Percentiles rank a stretch among this genome's conserved stretches.
Evolutionary conservation across 2,797 vertebrate species (phyloP).

Genomic region (Rhincodon typus): DNA sequence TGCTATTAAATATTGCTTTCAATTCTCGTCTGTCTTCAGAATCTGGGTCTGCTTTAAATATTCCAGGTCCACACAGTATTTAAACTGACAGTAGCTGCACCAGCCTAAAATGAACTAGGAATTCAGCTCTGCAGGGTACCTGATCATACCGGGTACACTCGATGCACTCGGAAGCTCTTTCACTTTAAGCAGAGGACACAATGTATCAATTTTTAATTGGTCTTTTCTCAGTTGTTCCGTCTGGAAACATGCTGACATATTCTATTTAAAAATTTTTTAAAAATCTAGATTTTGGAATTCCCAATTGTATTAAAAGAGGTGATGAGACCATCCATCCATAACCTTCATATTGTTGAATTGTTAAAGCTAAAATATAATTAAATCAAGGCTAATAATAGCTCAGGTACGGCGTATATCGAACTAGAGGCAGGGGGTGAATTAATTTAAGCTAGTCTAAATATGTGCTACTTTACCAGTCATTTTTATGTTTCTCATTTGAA

Average conservation of each 20-base stretch:
- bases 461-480: neutral
- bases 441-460: neutral
- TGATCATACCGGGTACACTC: neutral
- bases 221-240: neutral
- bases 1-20: neutral
- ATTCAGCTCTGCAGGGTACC: neutral
- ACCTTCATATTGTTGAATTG: neutral
- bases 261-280: neutral
- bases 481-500: constrained; percentile 12
- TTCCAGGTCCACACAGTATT: neutral
- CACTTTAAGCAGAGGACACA: neutral
- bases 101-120: neutral
- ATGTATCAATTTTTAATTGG: constrained; percentile 2
- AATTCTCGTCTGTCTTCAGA: neutral
- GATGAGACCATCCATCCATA: neutral
- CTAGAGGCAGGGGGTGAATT: neutral
- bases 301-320: neutral
- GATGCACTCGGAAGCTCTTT: too few relatives aligned
- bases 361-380: neutral
- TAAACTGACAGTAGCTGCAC: neutral
- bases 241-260: neutral
- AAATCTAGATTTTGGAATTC: neutral
- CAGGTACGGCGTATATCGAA: neutral
- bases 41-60: neutral
- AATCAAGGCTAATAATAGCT: neutral